Evolutionary conservation across 30 jellyfish, hydroid and myxozoan species (phyloP), one percentile per base, ranked within the genome.

Genomic region (Calvadosia cruxmelitensis): DNA sequence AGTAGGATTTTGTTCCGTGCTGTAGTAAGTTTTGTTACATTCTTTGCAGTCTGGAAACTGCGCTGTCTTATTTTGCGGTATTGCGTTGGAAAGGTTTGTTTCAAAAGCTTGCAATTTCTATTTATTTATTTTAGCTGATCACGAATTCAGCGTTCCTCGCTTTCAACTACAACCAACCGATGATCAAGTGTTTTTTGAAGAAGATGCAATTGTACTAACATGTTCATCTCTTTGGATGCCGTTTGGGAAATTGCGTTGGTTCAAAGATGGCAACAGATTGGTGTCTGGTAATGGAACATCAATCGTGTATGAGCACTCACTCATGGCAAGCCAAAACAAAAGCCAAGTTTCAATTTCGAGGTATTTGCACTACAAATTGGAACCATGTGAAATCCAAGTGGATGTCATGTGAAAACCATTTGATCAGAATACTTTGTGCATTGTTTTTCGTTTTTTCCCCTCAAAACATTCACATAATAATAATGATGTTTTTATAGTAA

Each of bases 181-280:
- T 16, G 69, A 72, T 57, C 95, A 84, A 72, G 71, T 77, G 30
- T 83, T 78, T 2, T 84, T 84, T 50, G 89, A 84, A 70, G 72
- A 77, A 36, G 95, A 84, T 50, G 67, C 93, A 10, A 26, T 84
- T 29, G 74, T 20, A 27, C 42, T 72, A 29, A 27, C 83, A 29
- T 84, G 95, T 34, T 64, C 81, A 0, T 62, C 84, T 26, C 34
- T 84, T 0, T 84, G 95, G 95, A 75, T 78, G 31, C 84, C 81
- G 28, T 36, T 76, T 16, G 82, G 88, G 0, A 49, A 68, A 27
- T 35, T 84, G 7, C 68, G 24, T 33, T 84, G 95, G 95, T 57
- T 63, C 0, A 73, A 25, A 30, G 29, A 57, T 73, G 84, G 84
- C 12, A 28, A 29, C 29, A 70, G 31, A 52, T 50, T 83, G 29